Conservation (phyloP, 2,797 vertebrate genomes). For the Paramormyrops hopkinsi region DNA sequence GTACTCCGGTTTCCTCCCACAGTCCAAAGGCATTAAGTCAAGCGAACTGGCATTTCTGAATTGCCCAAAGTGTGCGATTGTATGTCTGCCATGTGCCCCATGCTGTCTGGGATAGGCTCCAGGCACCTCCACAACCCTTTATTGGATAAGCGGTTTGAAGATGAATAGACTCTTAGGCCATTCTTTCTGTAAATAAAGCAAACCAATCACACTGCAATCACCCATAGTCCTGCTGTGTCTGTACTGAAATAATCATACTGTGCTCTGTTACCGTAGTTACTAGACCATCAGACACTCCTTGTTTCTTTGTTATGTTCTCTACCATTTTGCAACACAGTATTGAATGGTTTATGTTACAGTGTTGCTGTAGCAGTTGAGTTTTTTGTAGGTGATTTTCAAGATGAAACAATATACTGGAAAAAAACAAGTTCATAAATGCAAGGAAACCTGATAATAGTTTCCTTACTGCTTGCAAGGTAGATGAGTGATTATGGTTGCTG, state of each 20-base stretch:
- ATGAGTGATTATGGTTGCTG: neutral
- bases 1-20: neutral
- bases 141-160: neutral
- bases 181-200: slow-evolving; percentile 4
- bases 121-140: neutral
- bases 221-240: neutral
- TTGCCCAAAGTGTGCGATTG: neutral
- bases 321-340: neutral
- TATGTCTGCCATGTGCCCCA: neutral
- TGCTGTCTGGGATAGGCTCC: neutral
- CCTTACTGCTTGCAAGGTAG: neutral
- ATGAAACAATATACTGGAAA: neutral
- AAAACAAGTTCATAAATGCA: neutral
- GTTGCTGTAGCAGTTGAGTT: neutral
- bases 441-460: neutral
- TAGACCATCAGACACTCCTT: neutral
- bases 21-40: neutral
- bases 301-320: neutral
- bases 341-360: neutral
- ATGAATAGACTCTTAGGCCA: neutral
- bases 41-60: neutral
- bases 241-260: neutral
- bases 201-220: neutral
- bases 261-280: neutral
- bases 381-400: neutral